phyloP scores from a whole-genome alignment of 2,888 invertebrate species.

The Epinotia demarniana region DNA sequence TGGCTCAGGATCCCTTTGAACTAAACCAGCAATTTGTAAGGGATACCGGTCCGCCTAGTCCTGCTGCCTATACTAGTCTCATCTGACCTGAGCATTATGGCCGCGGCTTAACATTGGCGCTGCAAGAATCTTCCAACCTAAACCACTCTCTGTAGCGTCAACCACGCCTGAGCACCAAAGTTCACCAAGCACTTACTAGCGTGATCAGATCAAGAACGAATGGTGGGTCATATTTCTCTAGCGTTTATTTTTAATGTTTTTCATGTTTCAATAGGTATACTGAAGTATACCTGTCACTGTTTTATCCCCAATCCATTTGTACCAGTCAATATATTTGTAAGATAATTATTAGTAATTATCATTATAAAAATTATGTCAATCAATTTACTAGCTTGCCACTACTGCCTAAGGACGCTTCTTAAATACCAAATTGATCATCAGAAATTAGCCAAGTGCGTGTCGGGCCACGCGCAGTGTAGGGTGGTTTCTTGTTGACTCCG shows the following conservation, averaged over 20 bases:
- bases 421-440: too few relatives aligned
- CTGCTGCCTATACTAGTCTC: background rate
- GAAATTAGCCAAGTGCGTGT: too few relatives aligned
- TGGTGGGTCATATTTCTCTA: background rate
- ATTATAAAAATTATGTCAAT: too few relatives aligned
- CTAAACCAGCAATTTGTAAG: background rate
- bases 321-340: too few relatives aligned
- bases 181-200: slow-evolving; percentile 18
- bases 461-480: too few relatives aligned
- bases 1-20: background rate
- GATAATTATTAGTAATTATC: too few relatives aligned
- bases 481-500: too few relatives aligned
- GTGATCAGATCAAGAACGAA: slow-evolving; percentile 9
- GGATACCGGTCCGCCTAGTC: background rate
- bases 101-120: background rate
- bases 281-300: too few relatives aligned
- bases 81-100: slow-evolving; percentile 1
- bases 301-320: too few relatives aligned
- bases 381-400: too few relatives aligned
- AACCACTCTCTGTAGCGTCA: background rate
- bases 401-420: too few relatives aligned
- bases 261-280: background rate
- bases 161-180: background rate
- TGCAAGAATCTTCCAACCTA: background rate
- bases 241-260: too few relatives aligned